Base-by-base conservation (phyloP, 92 coral and sea anemone genomes). In the Paramuricea clavata region DNA sequence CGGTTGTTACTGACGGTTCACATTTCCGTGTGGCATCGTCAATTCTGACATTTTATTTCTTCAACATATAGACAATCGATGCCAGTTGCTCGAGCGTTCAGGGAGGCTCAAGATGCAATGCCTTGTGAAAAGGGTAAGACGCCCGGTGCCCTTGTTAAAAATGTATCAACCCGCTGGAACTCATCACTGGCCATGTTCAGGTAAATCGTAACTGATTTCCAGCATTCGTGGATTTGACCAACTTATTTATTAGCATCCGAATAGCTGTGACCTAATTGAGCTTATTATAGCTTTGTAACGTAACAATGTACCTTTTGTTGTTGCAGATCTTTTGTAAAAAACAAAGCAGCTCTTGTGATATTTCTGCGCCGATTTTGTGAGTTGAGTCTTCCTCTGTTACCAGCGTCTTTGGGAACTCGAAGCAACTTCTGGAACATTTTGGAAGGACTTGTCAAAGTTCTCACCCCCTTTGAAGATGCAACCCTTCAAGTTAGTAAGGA, bases 331-430 rank as follows among this genome's bases (percentile, higher is more conserved):
- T 57, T 57, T 19, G 13, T 68, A 5, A 16, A 11, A 41, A 35
- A 68, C 74, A 68, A 68, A 30, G 39, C 0, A 2, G 74, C 41
- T 68, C 15, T 68, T 2, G 13, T 41, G 9, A 6, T 16, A 68
- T 15, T 68, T 5, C n/a, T 68, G 39, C 74, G 39, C 13, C 3
- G 74, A 68, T 5, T 2, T 11, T 41, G 42, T 68, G 74, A 68
- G 44, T 15, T 30, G 12, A 41, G 27, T 41, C 74, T 68, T 31
- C 31, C 31, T 3, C 74, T 16, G n/a, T 68, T 68, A 68, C 74
- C 74, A 68, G 74, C 44, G 0, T 68, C 74, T 68, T 68, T 68
- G 74, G 74, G 74, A 30, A 68, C 12, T 16, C 74, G 74, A 2
- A 15, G 15, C 39, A 68, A 68, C 13, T 30, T 68, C 13, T 68